Evolutionary conservation across 2,797 vertebrate species (phyloP).

Genomic region (Lepilemur ruficaudatus): DNA sequence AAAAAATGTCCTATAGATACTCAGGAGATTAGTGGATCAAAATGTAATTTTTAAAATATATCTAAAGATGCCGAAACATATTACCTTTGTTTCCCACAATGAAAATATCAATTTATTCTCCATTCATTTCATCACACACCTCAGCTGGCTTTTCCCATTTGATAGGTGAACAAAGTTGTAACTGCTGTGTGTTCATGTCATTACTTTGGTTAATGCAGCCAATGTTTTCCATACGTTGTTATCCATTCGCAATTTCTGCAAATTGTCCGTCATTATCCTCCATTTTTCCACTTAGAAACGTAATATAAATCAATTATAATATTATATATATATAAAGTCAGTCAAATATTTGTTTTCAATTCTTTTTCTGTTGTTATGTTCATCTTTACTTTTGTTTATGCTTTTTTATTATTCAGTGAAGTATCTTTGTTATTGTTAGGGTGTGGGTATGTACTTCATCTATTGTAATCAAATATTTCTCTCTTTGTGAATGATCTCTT

Average conservation of each 20-base stretch:
- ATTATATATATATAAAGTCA: no score
- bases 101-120: not conserved
- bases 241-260: not conserved
- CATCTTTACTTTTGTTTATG: not conserved
- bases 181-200: not conserved
- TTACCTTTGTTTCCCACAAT: not conserved
- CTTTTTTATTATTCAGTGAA: not conserved
- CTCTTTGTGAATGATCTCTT: not conserved
- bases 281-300: not conserved
- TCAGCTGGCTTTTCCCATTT: not conserved
- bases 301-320: not conserved
- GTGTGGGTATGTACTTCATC: not conserved
- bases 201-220: not conserved
- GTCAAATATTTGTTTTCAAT: not conserved
- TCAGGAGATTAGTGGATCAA: not conserved
- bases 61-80: not conserved
- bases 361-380: not conserved
- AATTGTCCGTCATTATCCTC: not conserved
- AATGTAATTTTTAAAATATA: not conserved
- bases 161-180: not conserved
- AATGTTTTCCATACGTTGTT: not conserved
- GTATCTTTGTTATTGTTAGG: not conserved
- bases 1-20: not conserved
- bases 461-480: not conserved
- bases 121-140: not conserved